Percentiles rank a stretch among this genome's conserved stretches.
Evolutionary conservation across 2,888 invertebrate species (phyloP).

Genomic region (Hedya salicella): DNA sequence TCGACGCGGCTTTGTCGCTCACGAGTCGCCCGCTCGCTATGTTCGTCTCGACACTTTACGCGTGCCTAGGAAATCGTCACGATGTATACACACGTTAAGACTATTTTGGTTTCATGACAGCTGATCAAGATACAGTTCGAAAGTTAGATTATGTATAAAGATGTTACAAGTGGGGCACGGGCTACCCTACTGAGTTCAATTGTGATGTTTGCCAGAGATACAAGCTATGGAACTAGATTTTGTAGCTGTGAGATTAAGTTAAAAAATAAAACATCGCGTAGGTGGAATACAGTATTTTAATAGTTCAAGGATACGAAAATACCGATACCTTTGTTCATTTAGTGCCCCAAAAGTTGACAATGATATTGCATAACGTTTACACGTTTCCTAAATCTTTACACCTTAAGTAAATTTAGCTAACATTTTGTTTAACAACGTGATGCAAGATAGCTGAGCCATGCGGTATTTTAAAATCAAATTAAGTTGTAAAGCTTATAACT

Average conservation of each 20-base stretch:
- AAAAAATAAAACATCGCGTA: neutral
- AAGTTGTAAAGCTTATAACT: neutral
- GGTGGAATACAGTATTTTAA: neutral
- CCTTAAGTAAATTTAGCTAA: slow-evolving; percentile 19
- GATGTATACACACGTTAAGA: slow-evolving; percentile 43
- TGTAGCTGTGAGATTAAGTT: too few species aligned
- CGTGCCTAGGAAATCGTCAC: slow-evolving; percentile 54
- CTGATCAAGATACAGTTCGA: slow-evolving; percentile 23
- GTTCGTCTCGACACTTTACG: slow-evolving; percentile 51
- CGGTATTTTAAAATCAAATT: neutral
- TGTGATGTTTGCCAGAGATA: neutral
- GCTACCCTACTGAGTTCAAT: too few species aligned
- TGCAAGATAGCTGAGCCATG: neutral
- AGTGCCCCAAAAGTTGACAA: slow-evolving; percentile 6
- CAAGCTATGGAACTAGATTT: neutral
- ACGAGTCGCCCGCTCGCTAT: slow-evolving; percentile 56
- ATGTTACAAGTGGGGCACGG: slow-evolving; percentile 4
- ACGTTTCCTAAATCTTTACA: slow-evolving; percentile 22
- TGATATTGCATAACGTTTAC: slow-evolving; percentile 4
- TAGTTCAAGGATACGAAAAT: neutral
- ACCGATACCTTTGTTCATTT: neutral
- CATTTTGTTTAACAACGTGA: slow-evolving; percentile 18
- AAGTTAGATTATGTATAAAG: slow-evolving; percentile 16
- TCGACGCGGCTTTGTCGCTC: slow-evolving; percentile 69
- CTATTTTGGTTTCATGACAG: slow-evolving; percentile 38